Evolutionary conservation across 2,888 invertebrate genomes (phyloP).

Genomic region (Leptogaster cylindrica): DNA sequence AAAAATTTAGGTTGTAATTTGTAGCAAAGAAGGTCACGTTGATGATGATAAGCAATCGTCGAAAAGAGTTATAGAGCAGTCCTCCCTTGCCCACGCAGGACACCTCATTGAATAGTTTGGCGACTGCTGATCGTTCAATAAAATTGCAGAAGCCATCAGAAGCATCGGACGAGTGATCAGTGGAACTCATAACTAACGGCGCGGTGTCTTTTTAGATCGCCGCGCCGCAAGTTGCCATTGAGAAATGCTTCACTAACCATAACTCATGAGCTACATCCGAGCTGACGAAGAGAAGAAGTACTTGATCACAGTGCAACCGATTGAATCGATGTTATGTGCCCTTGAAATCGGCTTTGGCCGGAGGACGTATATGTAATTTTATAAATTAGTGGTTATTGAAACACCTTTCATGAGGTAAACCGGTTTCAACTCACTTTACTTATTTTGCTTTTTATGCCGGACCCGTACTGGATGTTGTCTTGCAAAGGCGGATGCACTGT

Average conservation of each 20-base stretch:
- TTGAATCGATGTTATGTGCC: constrained; percentile 5
- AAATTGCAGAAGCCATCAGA: not conserved
- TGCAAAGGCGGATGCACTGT: constrained; percentile 26
- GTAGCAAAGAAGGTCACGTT: too few species aligned
- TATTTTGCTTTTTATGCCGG: constrained; percentile 9
- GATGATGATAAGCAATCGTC: too few species aligned
- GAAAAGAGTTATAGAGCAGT: not conserved
- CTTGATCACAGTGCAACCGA: constrained; percentile 10
- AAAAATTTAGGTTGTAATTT: too few species aligned
- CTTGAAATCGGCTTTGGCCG: constrained; percentile 25
- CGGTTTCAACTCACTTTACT: constrained; percentile 24
- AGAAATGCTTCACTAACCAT: constrained; percentile 15
- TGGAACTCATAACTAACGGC: constrained; percentile 14
- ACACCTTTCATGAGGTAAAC: constrained; percentile 8
- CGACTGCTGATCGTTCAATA: constrained; percentile 14
- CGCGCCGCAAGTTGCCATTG: constrained; percentile 12
- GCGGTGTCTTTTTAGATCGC: too few species aligned
- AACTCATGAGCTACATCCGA: constrained; percentile 8
- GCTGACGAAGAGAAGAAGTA: not conserved
- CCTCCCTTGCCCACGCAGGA: not conserved
- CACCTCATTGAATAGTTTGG: constrained; percentile 12
- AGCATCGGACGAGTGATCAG: too few species aligned
- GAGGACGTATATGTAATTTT: constrained; percentile 32
- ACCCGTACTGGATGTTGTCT: not conserved
- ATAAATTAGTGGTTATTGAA: constrained; percentile 36